These are phyloP conservation scores for Andrena cerasifolii DNA, from an alignment of 1,140 invertebrate genomes.

Conservation along the genomic window DNA sequence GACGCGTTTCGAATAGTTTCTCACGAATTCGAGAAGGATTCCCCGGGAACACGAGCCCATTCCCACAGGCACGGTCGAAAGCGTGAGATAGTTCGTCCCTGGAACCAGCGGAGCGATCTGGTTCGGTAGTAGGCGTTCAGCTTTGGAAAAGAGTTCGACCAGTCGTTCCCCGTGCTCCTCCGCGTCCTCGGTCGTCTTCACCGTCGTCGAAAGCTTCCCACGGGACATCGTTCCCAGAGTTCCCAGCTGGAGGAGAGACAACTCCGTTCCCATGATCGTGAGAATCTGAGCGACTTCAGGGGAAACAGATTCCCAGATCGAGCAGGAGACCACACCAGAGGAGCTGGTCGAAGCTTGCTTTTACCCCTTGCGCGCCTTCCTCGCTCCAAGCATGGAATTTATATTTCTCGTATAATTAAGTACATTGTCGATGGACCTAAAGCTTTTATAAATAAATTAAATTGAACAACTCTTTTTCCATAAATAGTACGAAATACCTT, in stretches of 20 bases:
- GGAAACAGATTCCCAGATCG: slow-evolving; percentile 79
- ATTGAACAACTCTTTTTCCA: no score
- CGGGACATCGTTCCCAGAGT: slow-evolving; percentile 60
- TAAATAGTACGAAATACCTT: no score
- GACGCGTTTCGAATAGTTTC: slow-evolving; percentile 31
- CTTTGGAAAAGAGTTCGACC: slow-evolving; percentile 54
- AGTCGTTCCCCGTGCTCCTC: neutral
- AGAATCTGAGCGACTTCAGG: slow-evolving; percentile 78
- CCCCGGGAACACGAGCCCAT: slow-evolving; percentile 33
- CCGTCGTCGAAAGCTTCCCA: slow-evolving; percentile 64
- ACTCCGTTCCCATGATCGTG: slow-evolving; percentile 67
- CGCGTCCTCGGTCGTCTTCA: neutral
- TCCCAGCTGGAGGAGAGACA: slow-evolving; percentile 3
- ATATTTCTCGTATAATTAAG: no score
- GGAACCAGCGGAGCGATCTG: slow-evolving; percentile 58
- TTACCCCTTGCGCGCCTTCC: slow-evolving; percentile 43
- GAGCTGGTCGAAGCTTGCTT: slow-evolving; percentile 57
- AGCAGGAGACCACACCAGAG: slow-evolving; percentile 73
- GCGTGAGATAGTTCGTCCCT: slow-evolving; percentile 66
- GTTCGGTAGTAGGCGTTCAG: slow-evolving; percentile 68
- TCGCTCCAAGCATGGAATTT: neutral
- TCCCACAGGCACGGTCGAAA: slow-evolving; percentile 59
- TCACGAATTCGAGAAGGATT: slow-evolving; percentile 31
- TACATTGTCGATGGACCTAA: neutral
- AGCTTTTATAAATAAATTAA: neutral